Conservation (phyloP, 2,113 vertebrate species). For the Dasyornis broadbenti region DNA sequence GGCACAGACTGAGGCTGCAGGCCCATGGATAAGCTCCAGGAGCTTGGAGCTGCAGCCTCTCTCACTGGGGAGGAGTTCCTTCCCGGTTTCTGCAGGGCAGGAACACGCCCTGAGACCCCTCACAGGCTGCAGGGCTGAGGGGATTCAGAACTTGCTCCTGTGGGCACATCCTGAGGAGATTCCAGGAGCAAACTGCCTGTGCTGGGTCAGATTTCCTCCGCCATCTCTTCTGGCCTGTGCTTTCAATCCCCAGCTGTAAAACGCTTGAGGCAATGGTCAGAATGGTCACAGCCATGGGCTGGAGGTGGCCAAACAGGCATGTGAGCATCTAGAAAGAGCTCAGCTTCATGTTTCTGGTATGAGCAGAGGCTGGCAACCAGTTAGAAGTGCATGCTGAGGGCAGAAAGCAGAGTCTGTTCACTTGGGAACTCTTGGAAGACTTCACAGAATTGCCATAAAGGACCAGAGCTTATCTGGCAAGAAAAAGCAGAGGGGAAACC, state of each 20-base stretch:
- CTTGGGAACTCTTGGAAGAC: neutral
- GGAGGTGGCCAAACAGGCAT: neutral
- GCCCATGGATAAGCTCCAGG: neutral
- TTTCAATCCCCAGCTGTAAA: neutral
- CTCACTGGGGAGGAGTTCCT: neutral
- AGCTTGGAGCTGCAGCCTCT: neutral
- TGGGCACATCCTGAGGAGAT: neutral
- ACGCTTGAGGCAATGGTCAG: neutral
- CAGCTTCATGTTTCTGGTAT: neutral
- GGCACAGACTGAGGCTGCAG: neutral
- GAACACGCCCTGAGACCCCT: neutral
- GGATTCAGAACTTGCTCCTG: neutral
- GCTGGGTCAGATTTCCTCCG: neutral
- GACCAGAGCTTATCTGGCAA: neutral
- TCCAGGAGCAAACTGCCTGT: neutral
- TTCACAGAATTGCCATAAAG: neutral
- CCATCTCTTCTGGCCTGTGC: neutral
- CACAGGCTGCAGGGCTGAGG: neutral
- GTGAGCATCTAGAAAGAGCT: neutral
- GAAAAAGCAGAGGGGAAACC: neutral
- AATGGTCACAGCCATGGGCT: neutral
- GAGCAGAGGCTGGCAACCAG: neutral
- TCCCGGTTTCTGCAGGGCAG: neutral
- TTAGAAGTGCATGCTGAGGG: neutral
- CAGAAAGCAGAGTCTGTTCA: neutral